Evolutionary conservation across 30 jellyfish, hydroid and myxozoan species (phyloP).

Genomic region (Aurelia sp.): DNA sequence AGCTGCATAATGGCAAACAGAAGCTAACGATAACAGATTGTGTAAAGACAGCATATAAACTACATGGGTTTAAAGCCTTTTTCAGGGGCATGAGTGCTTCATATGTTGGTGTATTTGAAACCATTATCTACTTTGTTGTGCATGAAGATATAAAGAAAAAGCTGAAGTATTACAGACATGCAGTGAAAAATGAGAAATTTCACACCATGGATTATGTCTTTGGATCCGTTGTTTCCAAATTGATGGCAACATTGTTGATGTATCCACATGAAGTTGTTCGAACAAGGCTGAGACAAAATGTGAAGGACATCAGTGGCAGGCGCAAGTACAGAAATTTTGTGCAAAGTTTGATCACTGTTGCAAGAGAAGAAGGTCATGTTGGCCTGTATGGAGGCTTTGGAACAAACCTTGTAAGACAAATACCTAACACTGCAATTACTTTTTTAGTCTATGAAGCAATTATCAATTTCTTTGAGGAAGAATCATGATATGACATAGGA

Average conservation of each 20-base stretch:
- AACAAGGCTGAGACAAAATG: slow-evolving; percentile 85
- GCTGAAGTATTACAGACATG: slow-evolving; percentile 23
- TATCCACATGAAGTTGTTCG: slow-evolving; percentile 97
- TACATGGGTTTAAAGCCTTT: slow-evolving; percentile 73
- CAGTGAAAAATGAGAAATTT: slow-evolving; percentile 10
- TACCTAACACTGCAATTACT: slow-evolving; percentile 83
- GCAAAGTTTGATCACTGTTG: slow-evolving; percentile 70
- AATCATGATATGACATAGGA: background rate
- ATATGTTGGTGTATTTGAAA: slow-evolving; percentile 85
- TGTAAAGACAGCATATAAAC: slow-evolving; percentile 54
- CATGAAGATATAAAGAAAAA: slow-evolving; percentile 81
- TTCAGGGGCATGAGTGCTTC: slow-evolving; percentile 95
- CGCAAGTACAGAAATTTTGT: slow-evolving; percentile 64
- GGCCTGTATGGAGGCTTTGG: slow-evolving; percentile 95
- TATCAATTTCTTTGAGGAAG: slow-evolving; percentile 50
- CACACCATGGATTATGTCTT: slow-evolving; percentile 63
- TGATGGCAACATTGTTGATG: slow-evolving; percentile 65
- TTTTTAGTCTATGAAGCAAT: slow-evolving; percentile 83
- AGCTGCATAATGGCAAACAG: slow-evolving; percentile 60
- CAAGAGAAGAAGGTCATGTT: slow-evolving; percentile 83
- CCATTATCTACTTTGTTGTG: slow-evolving; percentile 77
- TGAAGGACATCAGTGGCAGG: slow-evolving; percentile 60
- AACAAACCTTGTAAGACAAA: slow-evolving; percentile 78
- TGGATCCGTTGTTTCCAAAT: slow-evolving; percentile 75
- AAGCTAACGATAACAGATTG: slow-evolving; percentile 42